Base-by-base conservation (phyloP, 2,888 invertebrate species). In the Rhagium mordax region DNA sequence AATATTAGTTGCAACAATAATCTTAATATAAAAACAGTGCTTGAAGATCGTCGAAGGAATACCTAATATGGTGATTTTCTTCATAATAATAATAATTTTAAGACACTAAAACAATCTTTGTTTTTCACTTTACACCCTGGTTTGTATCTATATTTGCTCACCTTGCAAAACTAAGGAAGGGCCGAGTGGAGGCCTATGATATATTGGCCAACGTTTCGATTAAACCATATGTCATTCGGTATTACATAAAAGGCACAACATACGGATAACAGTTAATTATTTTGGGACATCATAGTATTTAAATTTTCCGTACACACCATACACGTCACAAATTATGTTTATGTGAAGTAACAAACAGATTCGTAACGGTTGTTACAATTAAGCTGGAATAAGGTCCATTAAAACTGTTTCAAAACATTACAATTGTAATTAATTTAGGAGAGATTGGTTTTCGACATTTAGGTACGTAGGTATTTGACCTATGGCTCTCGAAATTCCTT, bases 371-470 rank as follows among this genome's bases (percentile, higher is more conserved):
- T 51, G 7, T 20, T 51, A 16, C 18, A 51, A 18, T 51, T 51
- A 51, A 13, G 20, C 16, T 18, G 10, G 59, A 33, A n/a, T 15
- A 29, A 24, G 3, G 16, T n/a, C 15, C 16, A 15, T 59, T 59
- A 33, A 59, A 59, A 59, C 15, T 29, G 29, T 59, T 59, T 59
- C 59, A 59, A 59, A 59, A 59, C 59, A 59, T 29, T 59, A 29
- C 33, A 18, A 27, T 18, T 8, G 18, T 51, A 59, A 33, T 16
- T 59, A 15, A 33, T 29, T 18, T 29, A 29, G 29, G 24, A 15
- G 7, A 59, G 15, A 59, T 49, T 33, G 59, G 16, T 59, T 33
- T 16, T 59, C 6, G 16, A 33, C 59, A 33, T 8, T 33, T 33
- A 15, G 1, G 15, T 27, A 15, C 4, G 59, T 4, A 59, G 33